phyloP scores from a whole-genome alignment of 2,113 vertebrate genomes.

The Epinephelus cyanopodus region DNA sequence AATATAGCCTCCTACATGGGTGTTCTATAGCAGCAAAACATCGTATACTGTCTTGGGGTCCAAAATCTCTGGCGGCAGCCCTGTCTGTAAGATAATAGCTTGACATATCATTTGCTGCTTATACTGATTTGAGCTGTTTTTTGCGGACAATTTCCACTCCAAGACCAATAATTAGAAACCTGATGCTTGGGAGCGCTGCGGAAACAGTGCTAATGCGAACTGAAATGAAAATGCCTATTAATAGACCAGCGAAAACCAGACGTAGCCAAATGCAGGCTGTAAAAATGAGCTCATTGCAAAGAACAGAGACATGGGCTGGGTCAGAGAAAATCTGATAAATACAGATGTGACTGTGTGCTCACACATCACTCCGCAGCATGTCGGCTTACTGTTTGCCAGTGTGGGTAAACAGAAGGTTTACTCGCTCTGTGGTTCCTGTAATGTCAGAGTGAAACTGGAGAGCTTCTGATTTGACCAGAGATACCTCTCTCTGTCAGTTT shows the following conservation, averaged over 20 bases:
- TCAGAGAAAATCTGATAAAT: slow-evolving; percentile 70
- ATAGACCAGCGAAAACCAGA: slow-evolving; percentile 46
- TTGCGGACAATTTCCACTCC: slow-evolving; percentile 27
- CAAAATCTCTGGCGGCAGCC: too few relatives aligned
- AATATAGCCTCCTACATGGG: too few relatives aligned
- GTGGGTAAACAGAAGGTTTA: slow-evolving; percentile 47
- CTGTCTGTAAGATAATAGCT: slow-evolving; percentile 1
- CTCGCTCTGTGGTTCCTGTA: slow-evolving; percentile 55
- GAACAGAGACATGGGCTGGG: slow-evolving; percentile 46
- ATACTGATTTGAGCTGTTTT: slow-evolving; percentile 21
- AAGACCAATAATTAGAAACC: slow-evolving; percentile 35
- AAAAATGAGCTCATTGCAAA: slow-evolving; percentile 50
- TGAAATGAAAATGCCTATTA: slow-evolving; percentile 56
- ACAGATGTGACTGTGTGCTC: slow-evolving; percentile 56
- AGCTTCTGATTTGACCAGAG: slow-evolving; percentile 60
- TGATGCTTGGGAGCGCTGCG: slow-evolving; percentile 3
- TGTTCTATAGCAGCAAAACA: too few relatives aligned
- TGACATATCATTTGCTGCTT: neutral
- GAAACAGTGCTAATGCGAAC: slow-evolving; percentile 49
- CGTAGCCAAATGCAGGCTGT: slow-evolving; percentile 33
- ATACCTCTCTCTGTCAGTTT: slow-evolving; percentile 24
- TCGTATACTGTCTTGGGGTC: too few relatives aligned
- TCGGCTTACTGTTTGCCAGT: slow-evolving; percentile 35
- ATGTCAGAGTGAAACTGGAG: slow-evolving; percentile 49
- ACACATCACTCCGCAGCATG: slow-evolving; percentile 46